phyloP scores from a whole-genome alignment of 2,113 vertebrate species.

The Neomonachus schauinslandi region DNA sequence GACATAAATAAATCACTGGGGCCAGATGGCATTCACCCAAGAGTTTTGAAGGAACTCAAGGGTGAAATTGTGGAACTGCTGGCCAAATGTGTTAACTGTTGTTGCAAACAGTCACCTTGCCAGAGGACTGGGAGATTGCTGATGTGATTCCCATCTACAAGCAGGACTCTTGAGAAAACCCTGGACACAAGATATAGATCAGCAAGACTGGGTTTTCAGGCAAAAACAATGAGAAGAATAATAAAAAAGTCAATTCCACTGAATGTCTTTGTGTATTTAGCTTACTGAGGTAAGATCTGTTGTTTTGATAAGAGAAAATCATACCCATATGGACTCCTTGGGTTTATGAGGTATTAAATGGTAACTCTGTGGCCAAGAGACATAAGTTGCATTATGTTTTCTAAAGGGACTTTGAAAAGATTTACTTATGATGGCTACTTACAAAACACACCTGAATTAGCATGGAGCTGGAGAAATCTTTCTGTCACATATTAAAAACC shows the following conservation, averaged over 20 bases:
- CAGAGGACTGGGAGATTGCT: background rate
- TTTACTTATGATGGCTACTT: background rate
- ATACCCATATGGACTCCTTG: background rate
- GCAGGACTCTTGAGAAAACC: conserved; percentile 19
- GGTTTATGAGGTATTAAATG: background rate
- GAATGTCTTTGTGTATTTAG: background rate
- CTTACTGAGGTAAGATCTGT: background rate
- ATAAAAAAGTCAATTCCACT: background rate
- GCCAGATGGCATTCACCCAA: conserved; percentile 40
- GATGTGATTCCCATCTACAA: background rate
- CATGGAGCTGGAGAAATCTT: background rate
- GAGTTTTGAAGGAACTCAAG: conserved; percentile 45
- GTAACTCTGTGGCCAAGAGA: background rate
- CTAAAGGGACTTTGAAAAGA: background rate
- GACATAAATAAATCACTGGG: conserved; percentile 54
- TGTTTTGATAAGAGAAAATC: conserved; percentile 14
- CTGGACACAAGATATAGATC: background rate
- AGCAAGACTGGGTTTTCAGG: background rate
- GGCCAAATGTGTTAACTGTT: conserved; percentile 37
- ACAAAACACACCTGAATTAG: background rate
- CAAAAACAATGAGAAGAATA: background rate
- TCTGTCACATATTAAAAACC: background rate
- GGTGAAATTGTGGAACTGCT: conserved; percentile 36
- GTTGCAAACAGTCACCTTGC: conserved; percentile 35
- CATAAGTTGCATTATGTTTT: background rate